A percentile compares a stretch with the other conserved stretches of the same genome.
phyloP scores from a whole-genome alignment of 2,888 invertebrate genomes.

The Hydrotaea cyrtoneurina region DNA sequence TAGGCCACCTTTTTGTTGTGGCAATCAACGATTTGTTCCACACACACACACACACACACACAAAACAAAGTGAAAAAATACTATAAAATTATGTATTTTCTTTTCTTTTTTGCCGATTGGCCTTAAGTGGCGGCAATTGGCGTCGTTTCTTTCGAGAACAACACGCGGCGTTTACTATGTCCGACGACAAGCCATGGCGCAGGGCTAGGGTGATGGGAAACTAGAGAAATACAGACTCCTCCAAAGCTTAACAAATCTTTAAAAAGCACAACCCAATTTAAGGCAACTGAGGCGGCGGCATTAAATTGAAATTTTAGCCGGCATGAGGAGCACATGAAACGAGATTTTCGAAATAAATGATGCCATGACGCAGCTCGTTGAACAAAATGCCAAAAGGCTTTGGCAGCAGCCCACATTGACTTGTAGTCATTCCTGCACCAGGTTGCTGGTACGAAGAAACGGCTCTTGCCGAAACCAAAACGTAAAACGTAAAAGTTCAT shows the following conservation, averaged over 20 bases:
- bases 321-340: neutral
- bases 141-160: neutral
- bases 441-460: conserved; percentile 13
- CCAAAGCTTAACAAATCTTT: conserved; percentile 55
- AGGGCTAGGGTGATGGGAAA: neutral
- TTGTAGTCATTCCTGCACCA: conserved; percentile 36
- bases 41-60: too few species aligned
- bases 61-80: too few species aligned
- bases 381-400: conserved; percentile 28
- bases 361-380: neutral
- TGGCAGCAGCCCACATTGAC: conserved; percentile 25
- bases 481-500: conserved; percentile 65
- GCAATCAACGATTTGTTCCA: neutral
- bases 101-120: neutral
- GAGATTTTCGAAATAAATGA: too few species aligned
- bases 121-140: neutral
- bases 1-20: neutral
- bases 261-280: conserved; percentile 36
- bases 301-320: conserved; percentile 12
- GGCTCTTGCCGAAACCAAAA: conserved; percentile 30
- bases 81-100: neutral
- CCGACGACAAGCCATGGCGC: neutral
- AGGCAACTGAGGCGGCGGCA: conserved; percentile 52
- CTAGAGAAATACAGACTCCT: neutral
- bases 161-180: neutral